phyloP scores from a whole-genome alignment of 35 echinoderm and acorn worm species.

The Hemicentrotus pulcherrimus region DNA sequence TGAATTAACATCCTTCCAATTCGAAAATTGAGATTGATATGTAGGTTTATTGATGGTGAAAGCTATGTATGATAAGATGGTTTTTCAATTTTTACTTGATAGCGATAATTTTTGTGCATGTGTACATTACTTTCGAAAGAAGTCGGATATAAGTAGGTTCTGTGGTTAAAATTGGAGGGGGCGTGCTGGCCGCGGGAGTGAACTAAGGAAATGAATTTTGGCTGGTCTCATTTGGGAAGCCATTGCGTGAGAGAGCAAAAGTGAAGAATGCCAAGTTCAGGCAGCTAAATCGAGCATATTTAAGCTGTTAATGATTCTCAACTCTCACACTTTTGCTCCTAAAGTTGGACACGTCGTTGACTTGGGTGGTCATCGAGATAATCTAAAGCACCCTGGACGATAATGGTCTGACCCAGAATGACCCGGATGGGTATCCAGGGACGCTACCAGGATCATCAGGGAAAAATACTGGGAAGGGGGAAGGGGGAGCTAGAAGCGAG shows the following conservation, averaged over 20 bases:
- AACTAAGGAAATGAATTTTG: background rate
- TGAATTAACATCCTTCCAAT: background rate
- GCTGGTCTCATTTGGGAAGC: background rate
- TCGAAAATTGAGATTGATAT: background rate
- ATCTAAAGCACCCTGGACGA: background rate
- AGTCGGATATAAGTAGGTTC: background rate
- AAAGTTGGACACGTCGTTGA: background rate
- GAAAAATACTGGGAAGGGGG: background rate
- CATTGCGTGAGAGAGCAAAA: background rate
- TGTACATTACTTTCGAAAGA: background rate
- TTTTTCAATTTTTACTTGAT: background rate
- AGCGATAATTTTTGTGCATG: background rate
- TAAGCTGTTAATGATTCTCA: background rate
- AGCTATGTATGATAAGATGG: background rate
- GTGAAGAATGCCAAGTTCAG: background rate
- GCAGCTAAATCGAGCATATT: background rate
- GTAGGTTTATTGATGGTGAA: background rate
- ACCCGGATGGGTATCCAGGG: background rate
- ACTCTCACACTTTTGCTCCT: background rate
- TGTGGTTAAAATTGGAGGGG: background rate
- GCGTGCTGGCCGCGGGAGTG: background rate
- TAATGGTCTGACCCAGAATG: background rate
- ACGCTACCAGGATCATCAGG: background rate
- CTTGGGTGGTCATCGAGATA: background rate
- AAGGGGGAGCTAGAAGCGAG: background rate